Evolutionary conservation across 1,140 invertebrate genomes (phyloP).

Genomic region (Ceratoteleas bidentatus): DNA sequence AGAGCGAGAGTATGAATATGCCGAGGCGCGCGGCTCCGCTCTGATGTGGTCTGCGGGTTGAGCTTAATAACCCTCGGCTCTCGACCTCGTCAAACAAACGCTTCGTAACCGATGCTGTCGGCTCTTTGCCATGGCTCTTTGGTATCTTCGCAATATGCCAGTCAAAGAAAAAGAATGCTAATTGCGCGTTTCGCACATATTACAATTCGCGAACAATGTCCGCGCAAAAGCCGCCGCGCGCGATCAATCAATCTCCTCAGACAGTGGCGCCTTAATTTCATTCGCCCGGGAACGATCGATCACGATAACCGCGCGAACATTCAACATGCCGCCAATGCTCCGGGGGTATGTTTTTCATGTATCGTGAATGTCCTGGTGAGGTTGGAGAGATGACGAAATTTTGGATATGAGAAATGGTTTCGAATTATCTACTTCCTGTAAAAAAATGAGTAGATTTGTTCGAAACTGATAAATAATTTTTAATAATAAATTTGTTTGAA

Average conservation of each 20-base stretch:
- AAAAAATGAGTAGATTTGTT: too few relatives aligned
- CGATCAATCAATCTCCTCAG: background rate
- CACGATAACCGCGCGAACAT: too few relatives aligned
- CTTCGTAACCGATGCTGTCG: slow-evolving; percentile 71
- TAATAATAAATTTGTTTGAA: too few relatives aligned
- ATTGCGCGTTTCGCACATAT: slow-evolving; percentile 55
- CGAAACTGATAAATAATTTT: too few relatives aligned
- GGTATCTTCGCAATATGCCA: slow-evolving; percentile 66
- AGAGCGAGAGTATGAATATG: slow-evolving; percentile 70
- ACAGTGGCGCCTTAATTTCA: background rate
- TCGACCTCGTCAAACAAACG: slow-evolving; percentile 80
- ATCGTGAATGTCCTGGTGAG: too few relatives aligned
- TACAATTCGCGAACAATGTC: slow-evolving; percentile 16
- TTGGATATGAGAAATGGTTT: too few relatives aligned
- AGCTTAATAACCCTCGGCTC: slow-evolving; percentile 79
- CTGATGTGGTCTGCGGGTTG: slow-evolving; percentile 80
- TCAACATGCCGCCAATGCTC: too few relatives aligned
- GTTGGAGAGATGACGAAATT: too few relatives aligned
- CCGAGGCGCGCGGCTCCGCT: slow-evolving; percentile 74
- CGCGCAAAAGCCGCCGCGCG: background rate
- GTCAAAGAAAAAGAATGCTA: slow-evolving; percentile 59
- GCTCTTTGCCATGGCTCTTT: slow-evolving; percentile 68
- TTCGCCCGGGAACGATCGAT: too few relatives aligned
- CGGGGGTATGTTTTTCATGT: too few relatives aligned
- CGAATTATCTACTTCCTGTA: too few relatives aligned